phyloP scores from a whole-genome alignment of 2,888 invertebrate species.

The Acronicta alni region DNA sequence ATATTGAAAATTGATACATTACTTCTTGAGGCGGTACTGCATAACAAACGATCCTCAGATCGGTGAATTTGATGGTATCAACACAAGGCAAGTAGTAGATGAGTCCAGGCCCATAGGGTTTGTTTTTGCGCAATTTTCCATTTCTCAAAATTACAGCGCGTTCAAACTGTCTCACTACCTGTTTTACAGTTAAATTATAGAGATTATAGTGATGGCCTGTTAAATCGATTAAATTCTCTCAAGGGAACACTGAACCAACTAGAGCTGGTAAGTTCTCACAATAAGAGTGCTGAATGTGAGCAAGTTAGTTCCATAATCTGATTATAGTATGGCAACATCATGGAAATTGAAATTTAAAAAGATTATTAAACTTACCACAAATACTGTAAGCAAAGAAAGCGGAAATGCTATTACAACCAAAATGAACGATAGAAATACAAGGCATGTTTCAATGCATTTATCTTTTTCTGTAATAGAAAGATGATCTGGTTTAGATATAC shows the following conservation, averaged over 20 bases:
- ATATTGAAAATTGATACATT: conserved; percentile 30
- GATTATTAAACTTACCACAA: conserved; percentile 63
- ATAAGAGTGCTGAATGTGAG: no score
- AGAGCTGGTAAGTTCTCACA: no score
- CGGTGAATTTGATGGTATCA: conserved; percentile 95
- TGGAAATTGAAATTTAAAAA: no score
- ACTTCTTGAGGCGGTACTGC: conserved; percentile 98
- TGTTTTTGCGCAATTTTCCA: conserved; percentile 92
- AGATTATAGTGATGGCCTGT: no score
- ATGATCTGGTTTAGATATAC: no score
- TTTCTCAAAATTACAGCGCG: conserved; percentile 95
- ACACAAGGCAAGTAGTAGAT: conserved; percentile 97
- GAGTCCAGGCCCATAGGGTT: conserved; percentile 93
- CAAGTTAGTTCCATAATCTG: no score
- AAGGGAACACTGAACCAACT: no score
- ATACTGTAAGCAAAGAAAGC: conserved; percentile 65
- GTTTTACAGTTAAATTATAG: neutral
- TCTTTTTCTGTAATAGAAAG: conserved; percentile 58
- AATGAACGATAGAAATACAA: conserved; percentile 63
- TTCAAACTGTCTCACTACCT: conserved; percentile 94
- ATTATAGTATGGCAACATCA: no score
- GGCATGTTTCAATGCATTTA: conserved; percentile 60
- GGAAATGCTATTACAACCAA: conserved; percentile 67
- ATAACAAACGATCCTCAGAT: conserved; percentile 96
- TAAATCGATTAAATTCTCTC: no score